Conservation (phyloP, 2,888 invertebrate species). For the Perithous albicinctus region DNA sequence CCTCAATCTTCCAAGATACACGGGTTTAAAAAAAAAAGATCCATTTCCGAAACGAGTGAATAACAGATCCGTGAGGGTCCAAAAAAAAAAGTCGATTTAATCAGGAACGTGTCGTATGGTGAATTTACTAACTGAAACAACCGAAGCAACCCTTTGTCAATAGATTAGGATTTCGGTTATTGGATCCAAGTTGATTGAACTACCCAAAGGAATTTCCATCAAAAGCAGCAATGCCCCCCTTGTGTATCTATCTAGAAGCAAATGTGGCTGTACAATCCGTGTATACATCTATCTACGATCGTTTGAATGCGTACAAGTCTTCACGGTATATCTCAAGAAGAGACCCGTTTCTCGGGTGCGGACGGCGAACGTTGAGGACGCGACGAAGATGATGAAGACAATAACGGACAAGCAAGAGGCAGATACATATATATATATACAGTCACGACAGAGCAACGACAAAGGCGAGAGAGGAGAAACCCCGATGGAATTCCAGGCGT, state of each 20-base stretch:
- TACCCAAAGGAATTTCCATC: background rate
- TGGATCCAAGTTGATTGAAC: background rate
- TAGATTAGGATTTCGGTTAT: background rate
- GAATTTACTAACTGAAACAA: background rate
- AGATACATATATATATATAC: background rate
- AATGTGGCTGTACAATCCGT: background rate
- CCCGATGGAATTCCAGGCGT: constrained; percentile 62
- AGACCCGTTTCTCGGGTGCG: constrained; percentile 8
- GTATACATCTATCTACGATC: background rate
- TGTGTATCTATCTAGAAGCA: background rate
- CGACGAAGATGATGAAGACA: constrained; percentile 13
- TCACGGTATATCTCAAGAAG: constrained; percentile 23
- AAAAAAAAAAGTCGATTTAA: too few species aligned
- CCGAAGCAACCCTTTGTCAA: background rate
- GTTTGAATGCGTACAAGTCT: background rate
- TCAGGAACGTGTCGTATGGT: too few species aligned
- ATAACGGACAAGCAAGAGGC: background rate
- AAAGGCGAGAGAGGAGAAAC: constrained; percentile 25
- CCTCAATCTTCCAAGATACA: too few species aligned
- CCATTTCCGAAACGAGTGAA: too few species aligned
- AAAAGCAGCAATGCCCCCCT: background rate
- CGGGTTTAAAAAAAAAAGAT: too few species aligned
- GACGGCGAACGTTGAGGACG: background rate
- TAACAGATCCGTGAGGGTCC: too few species aligned
- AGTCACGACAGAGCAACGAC: constrained; percentile 28